Evolutionary conservation across 37 sponge, comb jelly and placozoan genomes (phyloP).

Genomic region (Aplysina aerophoba): DNA sequence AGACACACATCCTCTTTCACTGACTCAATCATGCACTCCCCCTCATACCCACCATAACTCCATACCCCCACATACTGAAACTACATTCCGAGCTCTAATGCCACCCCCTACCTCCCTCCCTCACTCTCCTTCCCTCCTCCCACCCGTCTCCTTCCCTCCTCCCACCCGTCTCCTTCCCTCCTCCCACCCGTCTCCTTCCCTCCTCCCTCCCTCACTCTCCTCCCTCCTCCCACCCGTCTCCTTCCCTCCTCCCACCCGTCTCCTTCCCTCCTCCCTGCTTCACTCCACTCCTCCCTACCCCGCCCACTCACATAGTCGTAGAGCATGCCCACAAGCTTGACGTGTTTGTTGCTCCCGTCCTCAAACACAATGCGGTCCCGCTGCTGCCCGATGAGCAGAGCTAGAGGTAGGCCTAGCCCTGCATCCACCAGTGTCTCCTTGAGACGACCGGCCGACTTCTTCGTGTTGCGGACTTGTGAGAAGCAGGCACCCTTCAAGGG

Average conservation of each 20-base stretch:
- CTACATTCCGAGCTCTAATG: too few species aligned
- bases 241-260: too few species aligned
- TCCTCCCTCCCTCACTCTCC: too few species aligned
- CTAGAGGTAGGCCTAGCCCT: slow-evolving; percentile 87
- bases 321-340: slow-evolving; percentile 87
- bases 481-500: slow-evolving; percentile 78
- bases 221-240: too few species aligned
- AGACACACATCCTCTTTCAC: slow-evolving; percentile 6
- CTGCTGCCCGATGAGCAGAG: slow-evolving; percentile 93
- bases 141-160: too few species aligned
- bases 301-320: slow-evolving; percentile 80
- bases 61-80: too few species aligned
- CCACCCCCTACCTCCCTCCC: too few species aligned
- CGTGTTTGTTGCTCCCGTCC: slow-evolving; percentile 72
- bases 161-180: too few species aligned
- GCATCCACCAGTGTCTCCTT: slow-evolving; percentile 87
- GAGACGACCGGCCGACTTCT: slow-evolving; percentile 91
- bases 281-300: neutral
- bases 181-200: too few species aligned
- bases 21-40: slow-evolving; percentile 19
- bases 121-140: too few species aligned
- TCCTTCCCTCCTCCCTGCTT: too few species aligned
- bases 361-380: slow-evolving; percentile 83
- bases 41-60: too few species aligned
- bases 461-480: slow-evolving; percentile 88